A percentile compares a stretch with the other conserved stretches of the same genome.
These are phyloP conservation scores for Leptopilina drosophilae DNA, from an alignment of 2,888 invertebrate genomes.

Conservation along the genomic window DNA sequence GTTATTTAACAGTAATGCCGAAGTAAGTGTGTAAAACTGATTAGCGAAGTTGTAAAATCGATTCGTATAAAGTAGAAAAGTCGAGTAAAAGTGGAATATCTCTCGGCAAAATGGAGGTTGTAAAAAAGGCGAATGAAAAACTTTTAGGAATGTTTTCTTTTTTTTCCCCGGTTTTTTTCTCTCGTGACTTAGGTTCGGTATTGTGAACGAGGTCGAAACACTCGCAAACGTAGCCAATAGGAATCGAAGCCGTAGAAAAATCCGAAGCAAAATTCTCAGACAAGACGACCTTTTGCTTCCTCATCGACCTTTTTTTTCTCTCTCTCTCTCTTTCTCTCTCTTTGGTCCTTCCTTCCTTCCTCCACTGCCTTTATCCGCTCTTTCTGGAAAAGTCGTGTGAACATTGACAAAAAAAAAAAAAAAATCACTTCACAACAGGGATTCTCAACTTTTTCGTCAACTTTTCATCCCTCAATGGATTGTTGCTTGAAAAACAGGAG, in stretches of 20 bases:
- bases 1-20: too few species aligned
- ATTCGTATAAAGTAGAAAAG: neutral
- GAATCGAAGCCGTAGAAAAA: constrained; percentile 36
- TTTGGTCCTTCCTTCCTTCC: constrained; percentile 27
- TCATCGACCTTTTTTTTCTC: neutral
- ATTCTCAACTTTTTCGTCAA: constrained; percentile 19
- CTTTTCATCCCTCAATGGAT: constrained; percentile 21
- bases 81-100: neutral
- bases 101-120: neutral
- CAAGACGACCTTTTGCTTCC: constrained; percentile 35
- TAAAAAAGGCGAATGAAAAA: constrained; percentile 3
- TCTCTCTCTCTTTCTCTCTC: neutral
- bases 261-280: constrained; percentile 18
- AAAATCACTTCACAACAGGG: neutral
- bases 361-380: constrained; percentile 5
- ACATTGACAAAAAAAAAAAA: constrained; percentile 18
- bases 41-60: too few species aligned
- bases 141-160: constrained; percentile 16
- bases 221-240: constrained; percentile 5
- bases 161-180: neutral
- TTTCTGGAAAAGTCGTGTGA: constrained; percentile 24
- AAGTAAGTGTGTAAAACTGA: too few species aligned
- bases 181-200: neutral
- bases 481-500: neutral
- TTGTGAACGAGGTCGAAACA: constrained; percentile 19